Base-by-base conservation (phyloP, 2,888 invertebrate genomes). In the Selenia dentaria region DNA sequence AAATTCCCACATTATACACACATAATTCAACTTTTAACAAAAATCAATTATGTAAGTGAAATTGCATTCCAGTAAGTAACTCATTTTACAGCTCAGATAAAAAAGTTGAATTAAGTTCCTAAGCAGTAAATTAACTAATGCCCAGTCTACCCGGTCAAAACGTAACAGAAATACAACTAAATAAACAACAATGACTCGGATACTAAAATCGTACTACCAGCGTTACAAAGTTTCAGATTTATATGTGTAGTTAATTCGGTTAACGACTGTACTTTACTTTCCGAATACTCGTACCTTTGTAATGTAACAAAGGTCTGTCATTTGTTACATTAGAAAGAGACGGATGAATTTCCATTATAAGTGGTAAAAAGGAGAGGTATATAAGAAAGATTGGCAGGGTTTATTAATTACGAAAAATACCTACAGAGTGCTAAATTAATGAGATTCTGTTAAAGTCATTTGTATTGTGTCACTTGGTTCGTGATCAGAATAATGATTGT, bases 251-350 rank as follows among this genome's bases (percentile, higher is more conserved):
- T 44, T 37, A 38, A 44, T 43, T 43, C 14, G 27, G 37, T 37
- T 44, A 44, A 44, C 44, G 37, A 44, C 27, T 37, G 44, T 44
- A 44, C 37, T 32, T 35, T 24, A 27, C 28, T 24, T 43, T 42
- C 32, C 44, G 8, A 22, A 43, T 43, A n/a, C n/a, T n/a, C n/a
- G n/a, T n/a, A 43, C 43, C 36, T 32, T 43, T 43, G 32, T 37
- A 11, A 28, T 14, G 25, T 11, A 11, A 32, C 33, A 20, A 14
- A 41, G 16, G 22, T 9, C 11, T 26, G 32, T 32, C 36, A 43
- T 43, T 43, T 26, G 36, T 43, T 37, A 37, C 25, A n/a, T 32
- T 36, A 24, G 43, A 43, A 32, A 27, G 32, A 22, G 43, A 37
- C 20, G 10, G 31, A 31, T 32, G 20, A 12, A 9, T 9, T 8